phyloP scores from a whole-genome alignment of 1,140 invertebrate species.

The Anastatus disparis region DNA sequence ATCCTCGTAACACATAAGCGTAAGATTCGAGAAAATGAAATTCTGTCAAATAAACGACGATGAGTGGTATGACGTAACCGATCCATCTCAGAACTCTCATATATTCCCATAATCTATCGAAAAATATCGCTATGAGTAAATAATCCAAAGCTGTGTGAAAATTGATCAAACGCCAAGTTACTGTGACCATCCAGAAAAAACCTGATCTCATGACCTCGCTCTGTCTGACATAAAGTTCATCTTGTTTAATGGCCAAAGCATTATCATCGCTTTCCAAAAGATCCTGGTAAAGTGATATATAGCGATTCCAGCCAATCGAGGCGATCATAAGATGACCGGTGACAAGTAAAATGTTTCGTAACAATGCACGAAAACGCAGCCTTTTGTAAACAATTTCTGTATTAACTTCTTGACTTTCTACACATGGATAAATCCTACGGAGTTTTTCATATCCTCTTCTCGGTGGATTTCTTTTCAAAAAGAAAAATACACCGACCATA shows the following conservation, averaged over 20 bases:
- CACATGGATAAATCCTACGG: constrained; percentile 61
- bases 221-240: constrained; percentile 64
- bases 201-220: constrained; percentile 68
- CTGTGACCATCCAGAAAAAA: constrained; percentile 78
- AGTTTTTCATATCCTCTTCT: constrained; percentile 73
- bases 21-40: constrained; percentile 56
- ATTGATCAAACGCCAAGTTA: constrained; percentile 82
- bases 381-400: constrained; percentile 53
- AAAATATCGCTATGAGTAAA: constrained; percentile 80
- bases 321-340: constrained; percentile 77
- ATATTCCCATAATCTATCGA: constrained; percentile 82
- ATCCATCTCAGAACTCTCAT: constrained; percentile 73
- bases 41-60: constrained; percentile 71
- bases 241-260: constrained; percentile 60
- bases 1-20: constrained; percentile 44
- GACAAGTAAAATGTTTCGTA: constrained; percentile 74
- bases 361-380: constrained; percentile 71
- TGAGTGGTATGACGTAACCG: constrained; percentile 70
- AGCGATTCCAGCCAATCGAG: constrained; percentile 83
- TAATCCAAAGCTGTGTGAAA: constrained; percentile 82
- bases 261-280: constrained; percentile 74
- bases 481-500: constrained; percentile 73
- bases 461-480: constrained; percentile 76
- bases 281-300: constrained; percentile 81
- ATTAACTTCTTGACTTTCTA: constrained; percentile 33